Evolutionary conservation across 1,140 invertebrate genomes (phyloP).

Genomic region (Atta texana): DNA sequence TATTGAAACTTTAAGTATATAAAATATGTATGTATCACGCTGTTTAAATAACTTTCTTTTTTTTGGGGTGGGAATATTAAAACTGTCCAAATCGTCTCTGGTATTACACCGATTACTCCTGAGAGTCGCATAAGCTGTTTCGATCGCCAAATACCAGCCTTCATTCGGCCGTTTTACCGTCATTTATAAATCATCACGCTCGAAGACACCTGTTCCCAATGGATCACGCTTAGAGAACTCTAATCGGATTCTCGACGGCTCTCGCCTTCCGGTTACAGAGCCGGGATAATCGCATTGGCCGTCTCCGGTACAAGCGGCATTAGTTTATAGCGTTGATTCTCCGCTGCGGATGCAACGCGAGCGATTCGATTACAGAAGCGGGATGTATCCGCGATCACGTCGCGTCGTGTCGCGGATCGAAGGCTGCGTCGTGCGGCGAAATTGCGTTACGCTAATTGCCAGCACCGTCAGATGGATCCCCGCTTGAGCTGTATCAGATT

Average conservation of each 20-base stretch:
- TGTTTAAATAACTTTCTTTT: neutral
- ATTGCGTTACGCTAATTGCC: conserved; percentile 44
- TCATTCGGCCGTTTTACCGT: neutral
- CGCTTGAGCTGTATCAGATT: conserved; percentile 3
- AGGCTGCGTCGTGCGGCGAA: conserved; percentile 16
- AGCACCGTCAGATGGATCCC: conserved; percentile 18
- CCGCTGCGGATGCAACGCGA: conserved; percentile 25
- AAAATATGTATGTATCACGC: neutral
- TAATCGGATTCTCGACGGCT: conserved; percentile 61
- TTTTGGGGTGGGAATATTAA: neutral
- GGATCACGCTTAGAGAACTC: conserved; percentile 43
- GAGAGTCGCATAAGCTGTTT: neutral
- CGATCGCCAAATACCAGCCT: conserved; percentile 36
- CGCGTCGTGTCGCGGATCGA: neutral
- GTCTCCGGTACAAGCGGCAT: conserved; percentile 31
- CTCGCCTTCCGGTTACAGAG: conserved; percentile 63
- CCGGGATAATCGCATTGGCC: conserved; percentile 60
- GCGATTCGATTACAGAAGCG: conserved; percentile 60
- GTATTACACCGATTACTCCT: neutral
- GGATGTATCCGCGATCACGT: conserved; percentile 20
- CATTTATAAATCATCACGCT: conserved; percentile 66
- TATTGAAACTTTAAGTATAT: too few relatives aligned
- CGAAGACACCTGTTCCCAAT: conserved; percentile 15
- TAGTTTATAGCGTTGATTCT: conserved; percentile 62
- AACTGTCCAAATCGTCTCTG: neutral